Evolutionary conservation across 2,113 vertebrate genomes (phyloP), one percentile per base, ranked within the genome.

Genomic region (Muntiacus muntjak): DNA sequence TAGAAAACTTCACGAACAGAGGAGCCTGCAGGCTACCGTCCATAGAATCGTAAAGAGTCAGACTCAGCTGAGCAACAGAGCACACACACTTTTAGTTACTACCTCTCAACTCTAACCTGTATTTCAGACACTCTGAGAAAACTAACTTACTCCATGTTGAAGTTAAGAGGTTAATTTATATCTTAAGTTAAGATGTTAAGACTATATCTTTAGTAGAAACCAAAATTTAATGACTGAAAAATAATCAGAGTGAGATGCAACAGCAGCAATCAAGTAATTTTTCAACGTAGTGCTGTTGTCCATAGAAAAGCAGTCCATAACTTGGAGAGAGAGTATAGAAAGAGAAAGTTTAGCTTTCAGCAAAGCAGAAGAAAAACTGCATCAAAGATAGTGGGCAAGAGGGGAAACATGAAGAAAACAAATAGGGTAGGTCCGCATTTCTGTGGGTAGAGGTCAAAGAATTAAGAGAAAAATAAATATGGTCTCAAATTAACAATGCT

Each of bases 81-180:
- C 71, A 74, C 71, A 74, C 21, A 74, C 0, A 1, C 10, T 91
- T 85, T 62, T 40, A 45, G 8, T 84, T 78, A 62, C 36, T 2
- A 47, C 58, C 26, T 36, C 14, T 93, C 57, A 89, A n/a, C 47
- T 86, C 67, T 87, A 47, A 95, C n/a, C 36, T 92, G 71, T 54
- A 86, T n/a, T 36, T 87, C 79, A 82, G 19, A 55, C 33, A 62
- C 2, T 36, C 40, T 88, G 76, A 83, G 17, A 74, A 94, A 92
- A 74, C 33, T 45, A 96, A 85, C 71, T 76, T 36, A 76, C 16
- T 60, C 13, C 19, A 36, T 23, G 19, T 36, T 57, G 45, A 93
- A 97, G 30, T 43, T 40, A 40, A 40, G 40, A 40, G 40, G 40
- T 40, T 40, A 40, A 40, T 0, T 40, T 40, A 40, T 40, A 40